Conservation (phyloP, 2,888 invertebrate genomes). For the Agonopterix alstromeriana region DNA sequence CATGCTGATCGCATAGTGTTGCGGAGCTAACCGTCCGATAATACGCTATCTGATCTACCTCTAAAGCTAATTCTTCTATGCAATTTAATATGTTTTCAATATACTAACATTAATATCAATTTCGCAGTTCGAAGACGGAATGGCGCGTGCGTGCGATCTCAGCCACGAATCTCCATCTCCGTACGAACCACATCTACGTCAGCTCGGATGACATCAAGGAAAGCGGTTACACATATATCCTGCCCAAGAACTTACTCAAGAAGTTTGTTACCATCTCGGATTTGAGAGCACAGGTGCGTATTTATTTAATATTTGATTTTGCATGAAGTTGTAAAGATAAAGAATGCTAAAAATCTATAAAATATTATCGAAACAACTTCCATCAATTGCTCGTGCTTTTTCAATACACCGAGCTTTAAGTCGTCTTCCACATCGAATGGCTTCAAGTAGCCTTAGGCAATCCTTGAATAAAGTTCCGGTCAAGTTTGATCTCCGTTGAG, state of each 20-base stretch:
- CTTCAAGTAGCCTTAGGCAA: too few relatives aligned
- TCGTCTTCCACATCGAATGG: too few relatives aligned
- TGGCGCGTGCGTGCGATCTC: conserved; percentile 99
- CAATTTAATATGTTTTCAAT: not conserved
- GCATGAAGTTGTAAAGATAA: not conserved
- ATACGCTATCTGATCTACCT: conserved; percentile 49
- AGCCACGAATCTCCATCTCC: conserved; percentile 96
- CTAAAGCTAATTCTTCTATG: too few relatives aligned
- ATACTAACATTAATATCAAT: too few relatives aligned
- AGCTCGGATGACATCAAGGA: conserved; percentile 99
- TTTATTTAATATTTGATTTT: not conserved
- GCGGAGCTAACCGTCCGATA: conserved; percentile 28
- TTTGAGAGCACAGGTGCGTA: conserved; percentile 90
- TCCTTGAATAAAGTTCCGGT: too few relatives aligned
- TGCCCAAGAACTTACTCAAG: conserved; percentile 97
- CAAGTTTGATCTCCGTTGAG: too few relatives aligned
- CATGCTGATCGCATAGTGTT: conserved; percentile 38
- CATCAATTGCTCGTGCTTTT: too few relatives aligned
- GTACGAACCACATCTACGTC: conserved; percentile 99
- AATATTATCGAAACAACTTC: too few relatives aligned
- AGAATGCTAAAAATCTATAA: too few relatives aligned
- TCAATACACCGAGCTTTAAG: too few relatives aligned
- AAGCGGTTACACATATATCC: conserved; percentile 96
- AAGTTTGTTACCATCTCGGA: conserved; percentile 99
- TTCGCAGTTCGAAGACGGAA: conserved; percentile 95